These are phyloP conservation scores for Mizuhopecten yessoensis DNA, from an alignment of 1,140 invertebrate species.

Conservation along the genomic window DNA sequence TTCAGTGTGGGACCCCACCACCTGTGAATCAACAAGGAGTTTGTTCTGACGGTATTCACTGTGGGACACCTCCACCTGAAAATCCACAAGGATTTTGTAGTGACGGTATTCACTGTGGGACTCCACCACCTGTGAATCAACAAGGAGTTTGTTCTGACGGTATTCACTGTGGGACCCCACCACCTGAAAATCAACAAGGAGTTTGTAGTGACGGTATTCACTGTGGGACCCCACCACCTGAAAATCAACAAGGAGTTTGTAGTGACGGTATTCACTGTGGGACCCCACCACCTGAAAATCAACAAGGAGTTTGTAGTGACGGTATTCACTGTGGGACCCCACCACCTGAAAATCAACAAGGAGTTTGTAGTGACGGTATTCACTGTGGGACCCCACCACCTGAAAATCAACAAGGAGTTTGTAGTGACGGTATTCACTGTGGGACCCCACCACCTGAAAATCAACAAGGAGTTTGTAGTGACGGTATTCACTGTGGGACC, in stretches of 20 bases:
- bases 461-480: not conserved
- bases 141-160: not conserved
- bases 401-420: not conserved
- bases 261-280: slow-evolving; percentile 9
- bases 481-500: slow-evolving; percentile 13
- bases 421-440: not conserved
- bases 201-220: slow-evolving; percentile 6
- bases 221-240: not conserved
- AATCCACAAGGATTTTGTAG: not conserved
- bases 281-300: not conserved
- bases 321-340: not conserved
- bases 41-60: not conserved
- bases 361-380: not conserved
- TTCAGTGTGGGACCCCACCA: not conserved
- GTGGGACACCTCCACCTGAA: not conserved
- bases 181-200: not conserved
- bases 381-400: not conserved
- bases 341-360: not conserved
- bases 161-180: not conserved
- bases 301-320: not conserved
- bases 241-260: not conserved
- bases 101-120: not conserved
- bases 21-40: not conserved
- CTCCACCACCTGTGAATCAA: not conserved
- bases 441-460: not conserved